Evolutionary conservation across 2,113 vertebrate species (phyloP), one percentile per base, ranked within the genome.

Genomic region (Ictalurus furcatus): DNA sequence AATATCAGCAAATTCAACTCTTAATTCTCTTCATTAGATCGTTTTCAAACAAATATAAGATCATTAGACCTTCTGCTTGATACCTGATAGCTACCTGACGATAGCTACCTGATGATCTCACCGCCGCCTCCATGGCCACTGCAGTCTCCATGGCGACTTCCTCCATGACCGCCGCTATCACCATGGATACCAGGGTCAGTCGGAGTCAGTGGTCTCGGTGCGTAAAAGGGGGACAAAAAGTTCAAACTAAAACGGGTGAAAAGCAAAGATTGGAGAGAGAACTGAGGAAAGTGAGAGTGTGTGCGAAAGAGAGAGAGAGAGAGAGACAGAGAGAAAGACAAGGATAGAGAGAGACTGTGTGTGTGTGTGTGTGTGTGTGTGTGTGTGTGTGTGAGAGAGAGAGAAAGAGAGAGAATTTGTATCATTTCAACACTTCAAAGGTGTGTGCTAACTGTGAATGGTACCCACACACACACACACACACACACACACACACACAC

Each of bases 171-270:
- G 30, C 63, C 5, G 6, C 80, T 28, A 59, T 88, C 67, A 7
- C 65, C 87, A 88, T 84, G 87, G n/a, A 65, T 83, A 83, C 87
- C 79, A 59, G 65, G 79, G 65, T 88, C 87, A 59, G 63, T 81
- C 8, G 37, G 74, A 76, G 30, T 28, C 48, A 71, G 30, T 74
- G 37, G 30, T 44, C 63, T n/a, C 48, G 86, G 74, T 54, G 19
- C 52, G 28, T 30, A 74, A 44, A 44, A 37, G 8, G 25, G 30
- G n/a, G 73, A 2, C 30, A 25, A 30, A 81, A 37, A 54, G 28
- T 52, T 40, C 48, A 52, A 52, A 56, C 2, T 17, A 16, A 58
- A 58, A 58, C 56, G 19, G 16, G 16, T 63, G 37, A 30, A 69
- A 71, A 63, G 19, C 6, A n/a, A 82, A 30, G 82, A 44, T 37